Conservation (phyloP, 2,113 vertebrate species). For the Notothenia coriiceps region DNA sequence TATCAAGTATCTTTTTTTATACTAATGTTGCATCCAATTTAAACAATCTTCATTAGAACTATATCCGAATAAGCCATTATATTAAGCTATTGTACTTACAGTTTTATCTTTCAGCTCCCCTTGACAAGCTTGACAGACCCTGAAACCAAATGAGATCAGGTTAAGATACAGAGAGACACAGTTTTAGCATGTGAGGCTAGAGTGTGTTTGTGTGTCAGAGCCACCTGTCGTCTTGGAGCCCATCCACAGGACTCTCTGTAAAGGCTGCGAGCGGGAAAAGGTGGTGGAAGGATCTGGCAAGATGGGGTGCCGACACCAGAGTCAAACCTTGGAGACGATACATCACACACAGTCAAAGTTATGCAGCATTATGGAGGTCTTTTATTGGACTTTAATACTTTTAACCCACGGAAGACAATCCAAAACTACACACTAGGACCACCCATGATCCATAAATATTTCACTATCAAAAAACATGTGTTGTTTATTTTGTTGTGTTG, state of each 20-base stretch:
- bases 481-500: too few relatives aligned
- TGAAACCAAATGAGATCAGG: constrained; percentile 75
- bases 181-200: not conserved
- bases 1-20: too few relatives aligned
- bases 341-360: not conserved
- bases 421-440: too few relatives aligned
- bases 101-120: constrained; percentile 91
- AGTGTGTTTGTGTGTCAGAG: not conserved
- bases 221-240: constrained; percentile 87
- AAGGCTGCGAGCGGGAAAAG: constrained; percentile 96
- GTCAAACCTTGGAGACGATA: constrained; percentile 88
- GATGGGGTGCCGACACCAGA: constrained; percentile 95
- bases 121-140: constrained; percentile 93
- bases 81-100: constrained; percentile 83
- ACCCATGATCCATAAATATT: too few relatives aligned
- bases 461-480: too few relatives aligned
- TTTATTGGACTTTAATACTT: too few relatives aligned
- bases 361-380: too few relatives aligned
- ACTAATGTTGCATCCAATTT: too few relatives aligned
- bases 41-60: too few relatives aligned
- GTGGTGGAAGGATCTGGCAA: constrained; percentile 97
- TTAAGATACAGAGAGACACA: not conserved
- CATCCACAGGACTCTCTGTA: constrained; percentile 84
- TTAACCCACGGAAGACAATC: too few relatives aligned
- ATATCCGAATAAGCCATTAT: not conserved